Base-by-base conservation (phyloP, 2,888 invertebrate species). In the Seladonia tumulorum region DNA sequence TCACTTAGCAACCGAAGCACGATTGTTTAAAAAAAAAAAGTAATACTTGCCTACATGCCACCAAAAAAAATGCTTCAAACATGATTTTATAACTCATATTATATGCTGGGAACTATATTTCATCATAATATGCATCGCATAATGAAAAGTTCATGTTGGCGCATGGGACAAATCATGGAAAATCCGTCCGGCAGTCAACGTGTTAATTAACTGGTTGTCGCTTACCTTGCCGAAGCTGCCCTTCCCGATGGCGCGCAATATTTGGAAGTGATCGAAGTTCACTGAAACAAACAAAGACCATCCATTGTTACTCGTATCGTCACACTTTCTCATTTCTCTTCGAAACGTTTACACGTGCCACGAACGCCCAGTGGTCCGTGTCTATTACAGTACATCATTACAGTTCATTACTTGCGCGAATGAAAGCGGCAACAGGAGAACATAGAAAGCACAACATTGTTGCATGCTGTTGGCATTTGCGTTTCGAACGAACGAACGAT, bases 161-260 rank as follows among this genome's bases (percentile, higher is more conserved):
- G n/a, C n/a, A n/a, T n/a, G n/a, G n/a, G n/a, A n/a, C n/a, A n/a
- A n/a, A n/a, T n/a, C n/a, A n/a, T n/a, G n/a, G n/a, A n/a, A n/a
- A n/a, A n/a, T n/a, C n/a, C n/a, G n/a, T n/a, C n/a, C n/a, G n/a
- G n/a, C n/a, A n/a, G n/a, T n/a, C n/a, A n/a, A n/a, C n/a, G n/a
- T n/a, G n/a, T n/a, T n/a, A 39, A 35, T 68, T 68, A 49, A 29
- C 39, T 60, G 35, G 63, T 68, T 29, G 7, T 8, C 76, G 70
- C 96, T 95, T 95, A 98, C 98, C 97, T 98, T 98, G 90, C 98
- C 98, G 93, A 98, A 98, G 94, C 98, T 98, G 82, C 98, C 98
- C 95, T 98, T 97, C 74, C 98, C 98, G 92, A 98, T 98, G 60
- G 98, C 98, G 88, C 98, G 96, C 79, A 98, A 95, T 89, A 98